phyloP scores from a whole-genome alignment of 2,797 vertebrate genomes.

The Oophaga sylvatica region DNA sequence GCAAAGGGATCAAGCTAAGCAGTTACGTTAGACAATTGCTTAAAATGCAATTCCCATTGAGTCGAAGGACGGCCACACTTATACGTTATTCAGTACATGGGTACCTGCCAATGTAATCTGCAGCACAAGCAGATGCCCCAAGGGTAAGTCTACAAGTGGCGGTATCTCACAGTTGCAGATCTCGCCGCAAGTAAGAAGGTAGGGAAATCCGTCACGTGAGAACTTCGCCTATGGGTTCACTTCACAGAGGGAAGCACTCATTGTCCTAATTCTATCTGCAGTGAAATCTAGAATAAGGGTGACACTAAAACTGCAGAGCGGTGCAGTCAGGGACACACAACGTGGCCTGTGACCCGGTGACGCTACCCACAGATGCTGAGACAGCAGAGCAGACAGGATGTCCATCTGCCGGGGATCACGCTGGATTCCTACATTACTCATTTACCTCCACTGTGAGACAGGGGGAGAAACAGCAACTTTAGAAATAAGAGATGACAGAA shows the following conservation, averaged over 20 bases:
- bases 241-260: not conserved
- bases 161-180: no score
- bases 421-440: conserved; percentile 8
- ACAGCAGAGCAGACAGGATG: conserved; percentile 29
- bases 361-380: conserved; percentile 10
- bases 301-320: not conserved
- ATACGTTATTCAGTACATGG: no score
- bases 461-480: not conserved
- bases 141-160: no score
- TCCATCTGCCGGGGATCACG: not conserved
- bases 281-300: not conserved
- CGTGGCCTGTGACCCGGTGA: not conserved
- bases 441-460: not conserved
- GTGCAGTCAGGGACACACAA: not conserved
- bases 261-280: not conserved
- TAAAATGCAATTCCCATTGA: no score
- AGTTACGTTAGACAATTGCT: no score
- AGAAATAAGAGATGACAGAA: not conserved
- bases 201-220: no score
- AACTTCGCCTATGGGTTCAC: no score
- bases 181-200: no score
- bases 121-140: no score
- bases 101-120: no score
- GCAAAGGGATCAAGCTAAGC: no score
- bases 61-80: no score